Evolutionary conservation across 2,113 vertebrate genomes (phyloP), one percentile per base, ranked within the genome.

Genomic region (Pseudonaja textilis): DNA sequence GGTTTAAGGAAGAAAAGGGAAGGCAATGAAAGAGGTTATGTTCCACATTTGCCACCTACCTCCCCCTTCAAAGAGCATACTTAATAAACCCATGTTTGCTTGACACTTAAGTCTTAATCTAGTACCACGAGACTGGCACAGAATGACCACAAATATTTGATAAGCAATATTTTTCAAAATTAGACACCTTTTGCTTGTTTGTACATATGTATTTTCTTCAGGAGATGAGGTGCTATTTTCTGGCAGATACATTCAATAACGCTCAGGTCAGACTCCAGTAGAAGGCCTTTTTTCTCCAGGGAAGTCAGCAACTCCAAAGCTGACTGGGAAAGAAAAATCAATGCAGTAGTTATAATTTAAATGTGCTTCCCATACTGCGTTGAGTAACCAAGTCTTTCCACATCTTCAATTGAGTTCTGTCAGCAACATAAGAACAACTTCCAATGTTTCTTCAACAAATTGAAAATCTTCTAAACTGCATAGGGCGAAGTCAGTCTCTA

Each of bases 161-260:
- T 47, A 22, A 14, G 59, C 4, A 12, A 5, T 47, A 5, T 6
- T 7, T 45, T 34, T 87, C 12, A 3, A 26, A 94, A 50, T 90
- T 90, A 95, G 93, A 96, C 92, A 98, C 98, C 96, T 96, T 93
- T 96, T 92, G 85, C 88, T 88, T 42, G 69, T 96, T 94, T 96
- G 88, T 98, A 98, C 61, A 26, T 56, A 4, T 95, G 39, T 91
- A 97, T 85, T 85, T 0, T 97, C 95, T 45, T 94, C 89, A 93
- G 16, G 6, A 97, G 96, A 25, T 92, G 47, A 34, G 94, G 97
- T 47, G 92, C 91, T 93, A 96, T 50, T 0, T 0, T 39, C 25
- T 0, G 0, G 12, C 47, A 96, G 93, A 96, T 1, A 0, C 91
- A 0, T 93, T 97, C 96, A 95, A 98, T 61, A 1, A 93, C 10